These are phyloP conservation scores for Ischnus inquisitorius DNA, from an alignment of 2,888 invertebrate species.

Conservation along the genomic window DNA sequence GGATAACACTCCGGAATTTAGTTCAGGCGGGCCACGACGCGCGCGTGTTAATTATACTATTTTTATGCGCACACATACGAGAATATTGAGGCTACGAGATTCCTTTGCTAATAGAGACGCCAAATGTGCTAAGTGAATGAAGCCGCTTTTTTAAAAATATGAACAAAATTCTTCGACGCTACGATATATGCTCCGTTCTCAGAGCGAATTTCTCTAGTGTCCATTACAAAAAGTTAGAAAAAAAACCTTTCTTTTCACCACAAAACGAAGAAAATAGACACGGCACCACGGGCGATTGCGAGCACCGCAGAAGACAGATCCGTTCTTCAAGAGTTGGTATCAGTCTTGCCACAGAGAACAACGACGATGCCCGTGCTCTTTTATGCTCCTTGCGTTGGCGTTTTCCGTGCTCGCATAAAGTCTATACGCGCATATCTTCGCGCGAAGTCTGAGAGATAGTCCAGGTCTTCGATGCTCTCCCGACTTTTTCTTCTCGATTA, in stretches of 20 bases:
- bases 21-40: conserved; percentile 30
- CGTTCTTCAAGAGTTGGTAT: conserved; percentile 48
- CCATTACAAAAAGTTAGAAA: not conserved
- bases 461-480: conserved; percentile 70
- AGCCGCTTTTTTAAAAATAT: not conserved
- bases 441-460: conserved; percentile 70
- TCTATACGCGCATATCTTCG: conserved; percentile 44
- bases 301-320: not conserved
- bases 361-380: conserved; percentile 75
- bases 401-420: conserved; percentile 78
- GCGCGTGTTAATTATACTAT: conserved; percentile 24
- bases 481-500: conserved; percentile 72
- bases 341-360: conserved; percentile 59
- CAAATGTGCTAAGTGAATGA: not conserved
- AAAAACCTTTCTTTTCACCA: not conserved
- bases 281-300: not conserved
- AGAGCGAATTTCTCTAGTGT: not conserved
- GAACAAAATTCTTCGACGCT: not conserved
- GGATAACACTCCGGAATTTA: conserved; percentile 29
- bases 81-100: not conserved
- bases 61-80: conserved; percentile 24
- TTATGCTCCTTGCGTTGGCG: conserved; percentile 79
- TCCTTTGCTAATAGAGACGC: not conserved
- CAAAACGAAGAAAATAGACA: not conserved
- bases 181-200: not conserved